Conservation (phyloP, 2,113 vertebrate genomes). For the Typhlomys cinereus region DNA sequence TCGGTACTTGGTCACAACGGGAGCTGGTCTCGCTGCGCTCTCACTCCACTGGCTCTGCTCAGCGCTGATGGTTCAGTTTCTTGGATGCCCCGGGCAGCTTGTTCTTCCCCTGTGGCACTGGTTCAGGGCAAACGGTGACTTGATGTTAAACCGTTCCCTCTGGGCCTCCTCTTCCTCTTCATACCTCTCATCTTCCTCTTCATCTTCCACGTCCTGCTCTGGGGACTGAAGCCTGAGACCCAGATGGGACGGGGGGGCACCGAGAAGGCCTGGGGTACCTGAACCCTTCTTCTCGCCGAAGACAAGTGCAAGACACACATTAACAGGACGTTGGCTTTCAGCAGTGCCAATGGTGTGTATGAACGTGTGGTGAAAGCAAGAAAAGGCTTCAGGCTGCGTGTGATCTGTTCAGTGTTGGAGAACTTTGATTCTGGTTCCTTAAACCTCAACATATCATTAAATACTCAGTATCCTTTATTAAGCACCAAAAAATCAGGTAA, state of each 20-base stretch:
- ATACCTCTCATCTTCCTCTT: conserved; percentile 89
- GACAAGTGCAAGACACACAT: conserved; percentile 33
- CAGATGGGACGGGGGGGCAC: conserved; percentile 97
- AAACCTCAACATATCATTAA: not conserved
- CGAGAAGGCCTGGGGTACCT: conserved; percentile 92
- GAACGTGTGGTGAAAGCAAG: not conserved
- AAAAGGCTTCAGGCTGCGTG: not conserved
- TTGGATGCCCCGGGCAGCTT: conserved; percentile 89
- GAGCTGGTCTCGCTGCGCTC: too few relatives aligned
- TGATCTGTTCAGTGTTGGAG: not conserved
- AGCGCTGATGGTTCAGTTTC: conserved; percentile 75
- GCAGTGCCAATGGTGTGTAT: not conserved
- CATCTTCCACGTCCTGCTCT: conserved; percentile 89
- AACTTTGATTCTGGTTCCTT: conserved; percentile 21
- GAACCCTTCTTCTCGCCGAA: conserved; percentile 92
- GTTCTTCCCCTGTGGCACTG: conserved; percentile 86
- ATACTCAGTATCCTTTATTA: not conserved
- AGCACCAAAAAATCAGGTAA: not conserved
- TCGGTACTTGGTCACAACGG: too few relatives aligned
- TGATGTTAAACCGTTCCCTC: conserved; percentile 94
- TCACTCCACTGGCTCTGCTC: not conserved
- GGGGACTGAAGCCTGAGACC: conserved; percentile 93
- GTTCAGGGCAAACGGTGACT: conserved; percentile 88
- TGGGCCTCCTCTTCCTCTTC: conserved; percentile 95
- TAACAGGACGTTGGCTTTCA: not conserved